Evolutionary conservation across 2,888 invertebrate species (phyloP).

Genomic region (Byasa hedistus): DNA sequence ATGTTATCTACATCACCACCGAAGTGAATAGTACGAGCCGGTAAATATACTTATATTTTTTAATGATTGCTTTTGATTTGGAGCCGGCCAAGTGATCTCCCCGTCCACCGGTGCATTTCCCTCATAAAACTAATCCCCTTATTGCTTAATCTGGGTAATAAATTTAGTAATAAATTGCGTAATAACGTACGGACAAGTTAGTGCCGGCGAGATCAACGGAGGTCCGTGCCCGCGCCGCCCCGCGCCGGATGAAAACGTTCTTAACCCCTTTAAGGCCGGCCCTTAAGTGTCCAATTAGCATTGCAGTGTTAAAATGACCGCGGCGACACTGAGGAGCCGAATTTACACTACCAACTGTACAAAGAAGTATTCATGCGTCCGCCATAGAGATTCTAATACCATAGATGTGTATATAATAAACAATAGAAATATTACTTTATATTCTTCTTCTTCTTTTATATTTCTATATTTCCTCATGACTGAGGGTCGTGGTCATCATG

Average conservation of each 20-base stretch:
- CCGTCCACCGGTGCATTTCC: conserved; percentile 6
- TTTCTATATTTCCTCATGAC: too few relatives aligned
- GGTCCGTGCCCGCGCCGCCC: conserved; percentile 54
- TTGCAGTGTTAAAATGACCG: conserved; percentile 74
- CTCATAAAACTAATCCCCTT: conserved; percentile 27
- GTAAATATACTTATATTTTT: not conserved
- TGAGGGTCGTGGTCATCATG: too few relatives aligned
- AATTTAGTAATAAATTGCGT: conserved; percentile 9
- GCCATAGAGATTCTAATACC: conserved; percentile 15
- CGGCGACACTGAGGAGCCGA: conserved; percentile 71
- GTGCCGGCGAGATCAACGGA: conserved; percentile 20
- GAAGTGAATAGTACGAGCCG: not conserved
- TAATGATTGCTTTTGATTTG: conserved; percentile 5
- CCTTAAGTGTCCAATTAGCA: conserved; percentile 77
- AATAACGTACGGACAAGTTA: conserved; percentile 4
- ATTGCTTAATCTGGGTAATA: conserved; percentile 20
- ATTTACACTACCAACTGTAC: conserved; percentile 67
- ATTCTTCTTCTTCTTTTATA: too few relatives aligned
- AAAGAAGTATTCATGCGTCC: conserved; percentile 66
- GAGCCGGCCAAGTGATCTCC: not conserved
- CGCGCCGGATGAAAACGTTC: conserved; percentile 69
- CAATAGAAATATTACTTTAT: too few relatives aligned
- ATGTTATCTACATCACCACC: not conserved
- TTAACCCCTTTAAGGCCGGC: conserved; percentile 52
- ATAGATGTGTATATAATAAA: conserved; percentile 37